Evolutionary conservation across 2,888 invertebrate genomes (phyloP).

Genomic region (Andricus curvator): DNA sequence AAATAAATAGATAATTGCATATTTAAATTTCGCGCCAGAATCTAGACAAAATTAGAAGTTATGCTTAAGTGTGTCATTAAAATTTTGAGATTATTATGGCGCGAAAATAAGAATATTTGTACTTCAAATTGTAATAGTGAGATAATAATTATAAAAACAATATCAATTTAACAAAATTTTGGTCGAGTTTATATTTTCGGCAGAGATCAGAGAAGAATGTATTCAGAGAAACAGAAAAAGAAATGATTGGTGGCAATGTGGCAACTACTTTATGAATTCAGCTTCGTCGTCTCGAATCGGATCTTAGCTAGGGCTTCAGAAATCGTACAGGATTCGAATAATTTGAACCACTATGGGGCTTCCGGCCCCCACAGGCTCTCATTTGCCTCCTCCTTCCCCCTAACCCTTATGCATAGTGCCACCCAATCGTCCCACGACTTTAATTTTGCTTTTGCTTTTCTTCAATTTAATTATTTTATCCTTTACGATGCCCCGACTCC

Average conservation of each 20-base stretch:
- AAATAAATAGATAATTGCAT: too few species aligned
- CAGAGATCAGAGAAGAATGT: slow-evolving; percentile 12
- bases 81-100: too few species aligned
- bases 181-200: slow-evolving; percentile 8
- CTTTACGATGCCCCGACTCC: slow-evolving; percentile 43
- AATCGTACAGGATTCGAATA: slow-evolving; percentile 78
- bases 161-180: neutral
- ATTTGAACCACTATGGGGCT: slow-evolving; percentile 72
- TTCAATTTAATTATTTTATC: slow-evolving; percentile 45
- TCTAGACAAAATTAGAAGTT: too few species aligned
- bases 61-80: too few species aligned
- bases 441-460: slow-evolving; percentile 28
- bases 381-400: slow-evolving; percentile 46
- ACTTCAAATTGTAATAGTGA: too few species aligned
- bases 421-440: slow-evolving; percentile 28
- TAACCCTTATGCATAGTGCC: slow-evolving; percentile 32
- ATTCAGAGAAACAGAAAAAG: slow-evolving; percentile 44
- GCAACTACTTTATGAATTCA: slow-evolving; percentile 74
- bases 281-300: slow-evolving; percentile 68
- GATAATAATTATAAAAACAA: neutral
- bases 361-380: slow-evolving; percentile 59
- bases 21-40: too few species aligned
- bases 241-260: slow-evolving; percentile 61
- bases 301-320: slow-evolving; percentile 75
- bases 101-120: too few species aligned